A percentile compares a stretch with the other conserved stretches of the same genome.
These are phyloP conservation scores for Crocallis elinguaria DNA, from an alignment of 2,888 invertebrate genomes.

Conservation along the genomic window DNA sequence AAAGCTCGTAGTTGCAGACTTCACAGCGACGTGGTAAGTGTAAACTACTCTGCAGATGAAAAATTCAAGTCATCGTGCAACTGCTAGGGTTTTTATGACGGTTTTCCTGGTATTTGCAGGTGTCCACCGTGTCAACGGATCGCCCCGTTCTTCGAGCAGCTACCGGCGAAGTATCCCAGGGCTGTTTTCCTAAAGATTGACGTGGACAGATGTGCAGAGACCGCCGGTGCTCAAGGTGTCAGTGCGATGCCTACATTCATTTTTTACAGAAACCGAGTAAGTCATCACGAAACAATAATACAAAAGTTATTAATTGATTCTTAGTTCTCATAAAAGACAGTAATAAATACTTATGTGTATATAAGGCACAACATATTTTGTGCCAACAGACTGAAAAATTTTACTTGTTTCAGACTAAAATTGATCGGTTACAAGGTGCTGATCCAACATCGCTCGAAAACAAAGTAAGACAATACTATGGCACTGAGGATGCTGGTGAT, in stretches of 20 bases:
- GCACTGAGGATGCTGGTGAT: constrained; percentile 86
- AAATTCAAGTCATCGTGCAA: constrained; percentile 66
- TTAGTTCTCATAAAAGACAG: too few relatives aligned
- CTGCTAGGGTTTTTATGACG: constrained; percentile 35
- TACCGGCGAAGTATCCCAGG: constrained; percentile 93
- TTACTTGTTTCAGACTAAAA: constrained; percentile 84
- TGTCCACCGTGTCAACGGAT: constrained; percentile 98
- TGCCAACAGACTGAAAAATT: neutral
- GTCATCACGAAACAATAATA: constrained; percentile 15
- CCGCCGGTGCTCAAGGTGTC: constrained; percentile 94
- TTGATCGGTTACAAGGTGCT: constrained; percentile 95
- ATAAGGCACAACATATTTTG: neutral
- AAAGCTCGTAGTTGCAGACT: constrained; percentile 97
- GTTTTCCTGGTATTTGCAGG: constrained; percentile 79
- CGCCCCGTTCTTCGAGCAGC: constrained; percentile 95
- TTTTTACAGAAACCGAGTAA: constrained; percentile 93
- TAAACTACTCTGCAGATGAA: constrained; percentile 53
- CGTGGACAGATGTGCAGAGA: constrained; percentile 96
- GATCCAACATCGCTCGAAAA: constrained; percentile 92
- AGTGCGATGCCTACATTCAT: constrained; percentile 99
- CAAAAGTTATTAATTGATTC: neutral
- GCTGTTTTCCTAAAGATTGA: constrained; percentile 97
- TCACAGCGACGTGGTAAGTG: constrained; percentile 95
- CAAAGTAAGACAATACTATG: constrained; percentile 95
- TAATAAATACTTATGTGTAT: too few relatives aligned